Conservation (phyloP, 1,140 invertebrate species). For the Homalodisca vitripennis region DNA sequence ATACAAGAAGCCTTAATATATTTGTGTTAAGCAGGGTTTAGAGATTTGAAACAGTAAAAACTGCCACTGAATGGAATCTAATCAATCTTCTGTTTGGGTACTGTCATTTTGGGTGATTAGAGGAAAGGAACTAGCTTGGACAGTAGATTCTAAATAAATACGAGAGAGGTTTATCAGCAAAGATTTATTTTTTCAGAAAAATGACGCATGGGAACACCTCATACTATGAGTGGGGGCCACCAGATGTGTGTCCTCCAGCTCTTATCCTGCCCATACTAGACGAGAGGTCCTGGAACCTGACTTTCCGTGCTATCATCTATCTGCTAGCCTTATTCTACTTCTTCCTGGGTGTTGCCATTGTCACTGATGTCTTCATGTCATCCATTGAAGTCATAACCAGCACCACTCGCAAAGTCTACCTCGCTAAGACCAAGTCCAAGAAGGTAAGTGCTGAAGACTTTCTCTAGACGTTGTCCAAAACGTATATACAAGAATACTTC, state of each 20-base stretch:
- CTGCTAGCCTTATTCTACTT: constrained; percentile 57
- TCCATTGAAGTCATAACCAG: constrained; percentile 66
- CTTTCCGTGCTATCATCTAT: constrained; percentile 53
- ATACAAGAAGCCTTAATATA: too few relatives aligned
- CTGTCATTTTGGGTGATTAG: too few relatives aligned
- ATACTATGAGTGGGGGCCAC: constrained; percentile 39
- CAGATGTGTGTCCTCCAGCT: constrained; percentile 51
- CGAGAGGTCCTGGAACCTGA: constrained; percentile 51
- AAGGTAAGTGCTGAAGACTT: constrained; percentile 31
- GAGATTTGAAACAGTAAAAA: too few relatives aligned
- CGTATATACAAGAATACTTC: too few relatives aligned
- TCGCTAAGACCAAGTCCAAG: constrained; percentile 39
- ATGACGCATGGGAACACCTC: constrained; percentile 30
- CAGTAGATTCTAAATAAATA: too few relatives aligned
- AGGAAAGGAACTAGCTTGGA: too few relatives aligned
- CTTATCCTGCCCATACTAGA: constrained; percentile 57
- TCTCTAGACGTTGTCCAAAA: not conserved
- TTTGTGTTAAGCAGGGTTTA: too few relatives aligned
- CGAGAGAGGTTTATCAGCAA: too few relatives aligned
- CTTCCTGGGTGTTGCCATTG: constrained; percentile 59
- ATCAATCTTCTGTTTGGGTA: too few relatives aligned
- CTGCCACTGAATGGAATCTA: too few relatives aligned
- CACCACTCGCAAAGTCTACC: constrained; percentile 56
- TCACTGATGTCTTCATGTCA: constrained; percentile 65
- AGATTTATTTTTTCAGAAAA: constrained; percentile 11